Percentiles rank a stretch among this genome's conserved stretches.
Evolutionary conservation across 2,888 invertebrate species (phyloP).

Genomic region (Panopea generosa): DNA sequence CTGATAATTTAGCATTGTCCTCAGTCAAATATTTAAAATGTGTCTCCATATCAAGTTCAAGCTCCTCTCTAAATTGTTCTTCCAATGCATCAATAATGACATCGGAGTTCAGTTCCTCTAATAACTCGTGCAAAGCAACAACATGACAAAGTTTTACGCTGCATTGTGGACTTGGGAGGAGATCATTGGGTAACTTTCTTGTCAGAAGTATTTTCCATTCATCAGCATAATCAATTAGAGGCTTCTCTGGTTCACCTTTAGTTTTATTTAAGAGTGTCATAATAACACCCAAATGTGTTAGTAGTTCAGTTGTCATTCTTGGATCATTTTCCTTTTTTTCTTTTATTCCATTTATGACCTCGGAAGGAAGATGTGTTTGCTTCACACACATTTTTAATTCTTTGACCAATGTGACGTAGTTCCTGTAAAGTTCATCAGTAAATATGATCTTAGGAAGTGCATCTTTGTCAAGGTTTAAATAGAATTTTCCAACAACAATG

Average conservation of each 20-base stretch:
- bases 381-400: slow-evolving; percentile 36
- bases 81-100: slow-evolving; percentile 54
- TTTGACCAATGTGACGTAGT: slow-evolving; percentile 44
- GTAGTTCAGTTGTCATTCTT: slow-evolving; percentile 45
- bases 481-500: slow-evolving; percentile 44
- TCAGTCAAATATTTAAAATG: slow-evolving; percentile 25
- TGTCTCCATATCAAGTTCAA: slow-evolving; percentile 36
- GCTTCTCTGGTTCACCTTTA: slow-evolving; percentile 45
- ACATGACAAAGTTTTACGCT: slow-evolving; percentile 61
- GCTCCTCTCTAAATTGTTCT: slow-evolving; percentile 35
- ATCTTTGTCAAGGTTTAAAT: slow-evolving; percentile 19
- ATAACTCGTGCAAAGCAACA: slow-evolving; percentile 52
- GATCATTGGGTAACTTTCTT: slow-evolving; percentile 31
- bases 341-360: slow-evolving; percentile 38
- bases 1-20: slow-evolving; percentile 23
- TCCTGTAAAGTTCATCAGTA: slow-evolving; percentile 64
- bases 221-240: slow-evolving; percentile 60
- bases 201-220: slow-evolving; percentile 45
- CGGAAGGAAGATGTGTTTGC: slow-evolving; percentile 48
- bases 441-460: slow-evolving; percentile 57
- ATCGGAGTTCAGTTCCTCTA: slow-evolving; percentile 63
- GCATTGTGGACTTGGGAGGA: slow-evolving; percentile 58
- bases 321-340: slow-evolving; percentile 35
- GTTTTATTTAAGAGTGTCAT: slow-evolving; percentile 64
- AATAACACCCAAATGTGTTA: slow-evolving; percentile 61